Percentiles rank a stretch among this genome's conserved stretches.
These are phyloP conservation scores for Argentina silus DNA, from an alignment of 2,797 vertebrate species.

Conservation along the genomic window DNA sequence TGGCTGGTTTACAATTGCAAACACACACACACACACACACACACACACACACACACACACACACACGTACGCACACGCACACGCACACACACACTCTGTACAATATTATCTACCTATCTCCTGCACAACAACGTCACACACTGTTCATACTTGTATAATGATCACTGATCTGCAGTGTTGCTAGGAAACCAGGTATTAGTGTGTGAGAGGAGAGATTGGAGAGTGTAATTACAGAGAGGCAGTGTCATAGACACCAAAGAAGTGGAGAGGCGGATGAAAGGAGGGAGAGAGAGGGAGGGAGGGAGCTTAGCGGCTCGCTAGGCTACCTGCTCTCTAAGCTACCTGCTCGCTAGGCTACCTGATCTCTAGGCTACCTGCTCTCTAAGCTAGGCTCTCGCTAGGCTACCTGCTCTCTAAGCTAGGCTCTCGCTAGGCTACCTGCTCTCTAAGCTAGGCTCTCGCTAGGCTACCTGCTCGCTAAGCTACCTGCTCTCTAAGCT, in stretches of 20 bases:
- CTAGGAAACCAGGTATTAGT: slow-evolving; percentile 60
- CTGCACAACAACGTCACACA: slow-evolving; percentile 34
- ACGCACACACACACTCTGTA: slow-evolving; percentile 11
- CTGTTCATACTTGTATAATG: slow-evolving; percentile 53
- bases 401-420: too few relatives aligned
- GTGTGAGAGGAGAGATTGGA: slow-evolving; percentile 6
- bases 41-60: slow-evolving; percentile 2
- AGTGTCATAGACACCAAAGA: slow-evolving; percentile 27
- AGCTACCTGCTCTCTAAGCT: too few relatives aligned
- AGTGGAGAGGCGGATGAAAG: slow-evolving; percentile 19
- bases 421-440: too few relatives aligned
- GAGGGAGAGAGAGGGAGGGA: slow-evolving; percentile 27
- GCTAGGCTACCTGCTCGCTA: too few relatives aligned
- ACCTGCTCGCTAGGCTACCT: too few relatives aligned
- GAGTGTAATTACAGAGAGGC: slow-evolving; percentile 38
- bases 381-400: too few relatives aligned
- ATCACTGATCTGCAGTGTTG: slow-evolving; percentile 55
- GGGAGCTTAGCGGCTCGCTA: background rate
- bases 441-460: too few relatives aligned
- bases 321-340: too few relatives aligned
- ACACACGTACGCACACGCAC: slow-evolving; percentile 2
- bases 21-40: slow-evolving; percentile 1
- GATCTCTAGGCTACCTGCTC: too few relatives aligned
- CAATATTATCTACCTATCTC: slow-evolving; percentile 18
- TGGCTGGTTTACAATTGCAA: background rate